Conservation (phyloP, 2,113 vertebrate species). For the Cryptotis parvus region DNA sequence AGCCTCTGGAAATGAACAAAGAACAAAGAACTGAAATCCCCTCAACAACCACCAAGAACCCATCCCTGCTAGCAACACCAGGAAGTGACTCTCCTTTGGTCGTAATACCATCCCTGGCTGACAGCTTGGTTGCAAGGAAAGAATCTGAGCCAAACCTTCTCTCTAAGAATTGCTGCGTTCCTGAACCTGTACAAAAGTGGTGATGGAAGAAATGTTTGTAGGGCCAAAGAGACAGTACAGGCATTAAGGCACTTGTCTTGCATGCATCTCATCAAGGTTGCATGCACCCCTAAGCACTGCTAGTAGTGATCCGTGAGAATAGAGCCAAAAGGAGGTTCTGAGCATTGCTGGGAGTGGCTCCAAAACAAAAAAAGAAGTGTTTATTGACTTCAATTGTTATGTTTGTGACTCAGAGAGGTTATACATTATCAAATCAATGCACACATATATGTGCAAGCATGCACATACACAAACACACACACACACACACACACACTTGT, state of each 20-base stretch:
- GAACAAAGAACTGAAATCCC: background rate
- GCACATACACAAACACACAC: background rate
- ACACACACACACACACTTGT: background rate
- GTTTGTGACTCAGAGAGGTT: constrained; percentile 3
- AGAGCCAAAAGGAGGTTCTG: no score
- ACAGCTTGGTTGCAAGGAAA: background rate
- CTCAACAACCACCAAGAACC: background rate
- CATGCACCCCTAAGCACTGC: no score
- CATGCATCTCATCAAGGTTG: no score
- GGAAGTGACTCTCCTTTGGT: background rate
- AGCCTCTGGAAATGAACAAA: background rate
- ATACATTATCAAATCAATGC: background rate
- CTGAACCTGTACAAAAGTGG: background rate
- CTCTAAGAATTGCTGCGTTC: background rate
- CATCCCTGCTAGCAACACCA: background rate
- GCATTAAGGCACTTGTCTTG: no score
- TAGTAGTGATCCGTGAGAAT: no score
- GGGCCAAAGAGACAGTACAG: no score
- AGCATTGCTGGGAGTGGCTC: no score
- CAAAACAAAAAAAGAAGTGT: background rate
- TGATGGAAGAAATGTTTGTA: background rate
- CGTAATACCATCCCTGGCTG: no score
- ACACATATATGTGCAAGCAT: background rate
- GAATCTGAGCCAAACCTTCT: background rate
- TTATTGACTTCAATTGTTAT: background rate